A percentile compares a stretch with the other conserved stretches of the same genome.
These are phyloP conservation scores for Sylvia atricapilla DNA, from an alignment of 2,113 vertebrate genomes.

Conservation along the genomic window DNA sequence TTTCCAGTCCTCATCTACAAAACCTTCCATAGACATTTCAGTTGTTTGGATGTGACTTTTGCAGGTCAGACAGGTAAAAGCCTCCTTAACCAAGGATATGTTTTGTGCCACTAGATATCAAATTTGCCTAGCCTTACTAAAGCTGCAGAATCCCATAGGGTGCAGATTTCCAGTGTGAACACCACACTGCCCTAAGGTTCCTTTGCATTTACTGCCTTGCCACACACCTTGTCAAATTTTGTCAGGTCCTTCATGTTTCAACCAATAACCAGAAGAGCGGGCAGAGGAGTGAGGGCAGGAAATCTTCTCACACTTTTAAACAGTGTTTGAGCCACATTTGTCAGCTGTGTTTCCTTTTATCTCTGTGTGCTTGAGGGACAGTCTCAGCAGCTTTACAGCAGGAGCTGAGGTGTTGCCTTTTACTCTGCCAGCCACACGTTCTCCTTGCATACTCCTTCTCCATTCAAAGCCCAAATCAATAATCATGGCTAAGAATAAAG, in stretches of 20 bases:
- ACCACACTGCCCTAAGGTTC: background rate
- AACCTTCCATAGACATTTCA: background rate
- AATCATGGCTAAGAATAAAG: background rate
- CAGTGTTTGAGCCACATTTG: background rate
- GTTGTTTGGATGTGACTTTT: background rate
- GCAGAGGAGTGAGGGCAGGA: background rate
- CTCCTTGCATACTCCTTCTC: background rate
- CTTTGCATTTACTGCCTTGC: background rate
- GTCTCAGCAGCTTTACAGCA: background rate
- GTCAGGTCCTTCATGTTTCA: background rate
- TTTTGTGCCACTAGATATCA: background rate
- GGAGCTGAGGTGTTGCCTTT: background rate
- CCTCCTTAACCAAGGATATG: background rate
- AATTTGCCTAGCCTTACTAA: background rate
- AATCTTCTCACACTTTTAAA: background rate
- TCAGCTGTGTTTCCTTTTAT: background rate
- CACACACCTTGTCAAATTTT: background rate
- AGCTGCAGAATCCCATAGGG: background rate
- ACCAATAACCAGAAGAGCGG: background rate
- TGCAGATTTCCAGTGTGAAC: background rate
- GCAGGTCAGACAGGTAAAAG: background rate
- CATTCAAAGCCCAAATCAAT: background rate
- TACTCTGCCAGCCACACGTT: background rate
- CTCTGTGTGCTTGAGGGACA: background rate
- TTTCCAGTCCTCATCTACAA: background rate